Evolutionary conservation across 2,888 invertebrate genomes (phyloP), one percentile per base, ranked within the genome.

Genomic region (Cyaniris semiargus): DNA sequence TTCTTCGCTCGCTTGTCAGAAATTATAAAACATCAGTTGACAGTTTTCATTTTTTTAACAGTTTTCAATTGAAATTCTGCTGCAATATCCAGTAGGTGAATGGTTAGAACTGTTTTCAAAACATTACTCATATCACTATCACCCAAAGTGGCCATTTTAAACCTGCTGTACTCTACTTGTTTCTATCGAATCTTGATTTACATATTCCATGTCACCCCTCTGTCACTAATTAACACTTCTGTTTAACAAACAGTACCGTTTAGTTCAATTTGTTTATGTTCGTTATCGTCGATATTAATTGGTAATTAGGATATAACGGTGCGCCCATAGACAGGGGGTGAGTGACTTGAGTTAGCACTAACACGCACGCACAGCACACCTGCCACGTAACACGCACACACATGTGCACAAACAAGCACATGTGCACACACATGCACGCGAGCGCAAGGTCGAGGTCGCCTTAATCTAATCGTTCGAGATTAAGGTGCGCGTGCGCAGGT

Each of bases 261-360:
- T 70, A 70, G 70, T 76, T 76, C 78, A 79, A 76, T 77, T 76
- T 76, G 53, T 77, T 75, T 44, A 48, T 77, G 70, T 71, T 80
- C 77, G 77, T 70, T 78, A 79, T 80, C 79, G 78, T 70, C 74
- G 48, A 48, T 60, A 58, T 77, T 79, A 78, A 78, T 80, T 80
- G 79, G 71, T 76, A 79, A 79, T 79, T 78, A 79, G 76, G 78
- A 76, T 79, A 79, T 81, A 80, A 81, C 81, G 80, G 81, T 78
- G 79, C 66, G 76, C 71, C 5, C 76, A 18, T 70, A 8, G 78
- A 76, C 58, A 80, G 83, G 83, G 87, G 90, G 89, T 89, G 89
- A 90, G 83, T 87, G 90, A 89, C 91, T 83, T 81, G 88, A 82
- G 90, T 90, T 87, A 84, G 83, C 80, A 83, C 78, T 80, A 81